Evolutionary conservation across 2,888 invertebrate species (phyloP).

Genomic region (Silvanus unidentatus): DNA sequence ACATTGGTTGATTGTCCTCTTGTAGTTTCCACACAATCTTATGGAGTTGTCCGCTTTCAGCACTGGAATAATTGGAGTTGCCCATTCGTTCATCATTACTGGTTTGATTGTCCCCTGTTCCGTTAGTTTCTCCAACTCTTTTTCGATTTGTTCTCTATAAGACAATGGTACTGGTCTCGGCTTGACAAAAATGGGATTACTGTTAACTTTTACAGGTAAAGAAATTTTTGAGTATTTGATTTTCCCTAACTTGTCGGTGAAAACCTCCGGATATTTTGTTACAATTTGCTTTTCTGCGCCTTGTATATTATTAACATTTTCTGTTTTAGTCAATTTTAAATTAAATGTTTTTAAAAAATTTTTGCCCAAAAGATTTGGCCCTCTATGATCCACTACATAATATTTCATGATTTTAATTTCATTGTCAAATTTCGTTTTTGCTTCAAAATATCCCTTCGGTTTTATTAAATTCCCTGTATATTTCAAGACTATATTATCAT

Average conservation of each 20-base stretch:
- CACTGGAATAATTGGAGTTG: slow-evolving; percentile 22
- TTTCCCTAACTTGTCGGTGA: slow-evolving; percentile 1
- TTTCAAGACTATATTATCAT: too few relatives aligned
- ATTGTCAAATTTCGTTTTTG: too few relatives aligned
- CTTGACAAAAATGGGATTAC: slow-evolving; percentile 17
- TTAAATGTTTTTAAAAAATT: slow-evolving; percentile 4
- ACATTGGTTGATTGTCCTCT: slow-evolving; percentile 23
- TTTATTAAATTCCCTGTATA: neutral
- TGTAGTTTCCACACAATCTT: slow-evolving; percentile 23
- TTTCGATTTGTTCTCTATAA: slow-evolving; percentile 22
- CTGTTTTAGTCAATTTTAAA: neutral
- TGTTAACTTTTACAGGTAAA: neutral
- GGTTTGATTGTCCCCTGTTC: slow-evolving; percentile 24
- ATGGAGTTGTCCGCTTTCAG: slow-evolving; percentile 17
- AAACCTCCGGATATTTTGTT: slow-evolving; percentile 3
- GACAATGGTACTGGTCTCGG: slow-evolving; percentile 27
- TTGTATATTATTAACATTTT: slow-evolving; percentile 1
- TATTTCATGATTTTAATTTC: too few relatives aligned
- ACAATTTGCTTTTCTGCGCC: neutral
- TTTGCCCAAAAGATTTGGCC: slow-evolving; percentile 8
- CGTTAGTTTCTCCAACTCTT: slow-evolving; percentile 20
- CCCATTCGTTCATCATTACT: slow-evolving; percentile 17
- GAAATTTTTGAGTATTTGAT: slow-evolving; percentile 1
- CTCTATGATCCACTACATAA: too few relatives aligned
- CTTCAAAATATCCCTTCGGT: neutral